Base-by-base conservation (phyloP, 2,888 invertebrate genomes). In the Escarpia spicata region DNA sequence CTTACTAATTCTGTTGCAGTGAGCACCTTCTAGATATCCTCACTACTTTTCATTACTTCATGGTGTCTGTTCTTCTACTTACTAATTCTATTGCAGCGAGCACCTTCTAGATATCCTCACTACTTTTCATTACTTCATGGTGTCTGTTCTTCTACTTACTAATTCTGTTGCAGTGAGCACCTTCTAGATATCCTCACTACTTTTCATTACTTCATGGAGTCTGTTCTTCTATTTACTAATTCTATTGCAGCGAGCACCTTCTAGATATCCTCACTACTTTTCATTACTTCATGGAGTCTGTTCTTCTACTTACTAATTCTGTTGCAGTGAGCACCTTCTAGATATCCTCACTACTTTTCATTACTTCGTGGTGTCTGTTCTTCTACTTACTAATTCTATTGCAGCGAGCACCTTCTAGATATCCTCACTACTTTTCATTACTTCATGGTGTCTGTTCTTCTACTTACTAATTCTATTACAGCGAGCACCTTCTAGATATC, bases 71-170 rank as follows among this genome's bases (percentile, higher is more conserved):
- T 37, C 52, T 52, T 52, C 52, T 52, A 52, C 12, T 52, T 9
- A 52, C 52, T 75, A 6, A 44, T 93, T 91, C 92, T 92, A 3
- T 94, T 95, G 43, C 94, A 96, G 95, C 44, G 93, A 95, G 90
- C 95, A 96, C 93, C 93, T 96, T 19, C 93, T 96, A 90, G 95
- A 94, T 92, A 95, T 96, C 45, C 92, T 96, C 92, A 95, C 94
- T 10, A n/a, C n/a, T n/a, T n/a, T 37, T 37, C 43, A 92, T 91
- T 6, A 3, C 9, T 12, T 52, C 52, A 52, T 12, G 12, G 52
- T 52, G 52, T 52, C 9, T 12, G 12, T 75, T 37, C 52, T 52
- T 52, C 52, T 52, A 52, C 12, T 52, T 9, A 52, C 52, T 75
- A 6, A 44, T 93, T 91, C 92, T 92, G 3, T 94, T 95, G 43